A percentile compares a stretch with the other conserved stretches of the same genome.
Evolutionary conservation across 2,797 vertebrate genomes (phyloP).

Genomic region (Ceryle rudis): DNA sequence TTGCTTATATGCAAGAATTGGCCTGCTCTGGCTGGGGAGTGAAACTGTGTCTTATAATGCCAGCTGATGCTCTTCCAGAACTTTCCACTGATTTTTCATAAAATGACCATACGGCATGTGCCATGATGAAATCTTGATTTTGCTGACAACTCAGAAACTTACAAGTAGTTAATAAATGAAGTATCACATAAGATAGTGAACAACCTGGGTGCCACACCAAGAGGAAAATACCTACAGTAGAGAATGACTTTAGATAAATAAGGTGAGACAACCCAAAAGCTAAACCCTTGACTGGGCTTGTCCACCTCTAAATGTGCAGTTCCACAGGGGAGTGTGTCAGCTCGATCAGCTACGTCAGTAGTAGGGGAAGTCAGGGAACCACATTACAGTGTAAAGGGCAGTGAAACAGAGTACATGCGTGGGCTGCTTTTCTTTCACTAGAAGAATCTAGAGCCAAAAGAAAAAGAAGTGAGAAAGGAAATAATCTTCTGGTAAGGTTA

Average conservation of each 20-base stretch:
- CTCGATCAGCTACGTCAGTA: neutral
- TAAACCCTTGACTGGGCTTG: neutral
- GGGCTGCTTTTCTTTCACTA: neutral
- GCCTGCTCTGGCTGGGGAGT: neutral
- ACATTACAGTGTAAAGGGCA: neutral
- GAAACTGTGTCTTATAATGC: neutral
- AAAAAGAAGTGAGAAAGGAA: constrained; percentile 2
- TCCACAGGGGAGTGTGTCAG: fast-evolving
- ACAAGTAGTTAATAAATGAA: neutral
- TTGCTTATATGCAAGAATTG: neutral
- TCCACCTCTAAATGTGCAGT: neutral
- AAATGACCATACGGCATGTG: neutral
- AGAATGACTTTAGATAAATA: neutral
- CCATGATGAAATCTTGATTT: neutral
- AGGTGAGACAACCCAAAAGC: neutral
- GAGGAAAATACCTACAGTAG: neutral
- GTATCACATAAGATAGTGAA: neutral
- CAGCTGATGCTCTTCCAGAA: neutral
- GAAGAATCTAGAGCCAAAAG: neutral
- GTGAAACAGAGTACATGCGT: neutral
- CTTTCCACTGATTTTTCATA: neutral
- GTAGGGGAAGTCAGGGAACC: neutral
- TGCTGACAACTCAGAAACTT: neutral
- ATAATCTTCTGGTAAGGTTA: neutral
- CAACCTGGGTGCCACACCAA: fast-evolving